Base-by-base conservation (phyloP, 2,113 vertebrate genomes). In the Struthio camelus region DNA sequence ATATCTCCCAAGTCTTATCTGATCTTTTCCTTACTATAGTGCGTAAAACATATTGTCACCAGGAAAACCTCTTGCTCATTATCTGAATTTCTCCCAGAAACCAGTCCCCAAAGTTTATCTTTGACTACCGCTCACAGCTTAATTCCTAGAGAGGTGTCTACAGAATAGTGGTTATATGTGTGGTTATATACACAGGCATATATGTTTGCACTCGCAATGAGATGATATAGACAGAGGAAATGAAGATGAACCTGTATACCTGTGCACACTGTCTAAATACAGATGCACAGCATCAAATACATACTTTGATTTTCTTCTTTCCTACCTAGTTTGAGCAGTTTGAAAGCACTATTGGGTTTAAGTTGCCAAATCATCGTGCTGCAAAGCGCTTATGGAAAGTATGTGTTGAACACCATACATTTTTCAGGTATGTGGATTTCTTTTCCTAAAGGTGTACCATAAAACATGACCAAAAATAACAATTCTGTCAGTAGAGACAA, bases 291-390 rank as follows among this genome's bases (percentile, higher is more conserved):
- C 54, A 89, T 65, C 65, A 81, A 81, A 93, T 59, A 48, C 44
- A 5, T 94, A 46, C 54, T 80, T 78, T 34, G n/a, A 51, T 59
- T 58, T 51, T 94, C 48, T 92, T 86, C 95, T 96, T 84, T 88
- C 85, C 69, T 91, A 61, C 96, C 85, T 97, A 99, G 99, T 99
- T 99, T 97, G 99, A 99, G 97, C 99, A 99, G 93, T 99, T 99
- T 98, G 99, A 99, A 98, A 99, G 99, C 97, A 99, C 99, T 36
- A 99, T 99, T 93, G 99, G 99, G 48, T 99, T 99, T 98, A 99
- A 99, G 91, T 98, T 99, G 79, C 99, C 99, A 87, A 99, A 99
- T 96, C 99, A 99, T 75, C 98, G 99, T 73, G 99, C 99, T 78
- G 99, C 99, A 89, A 99, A 99, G 96, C 98, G 99, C 94, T 98